Evolutionary conservation across 2,888 invertebrate genomes (phyloP), one percentile per base, ranked within the genome.

Genomic region (Rhagonycha fulva): DNA sequence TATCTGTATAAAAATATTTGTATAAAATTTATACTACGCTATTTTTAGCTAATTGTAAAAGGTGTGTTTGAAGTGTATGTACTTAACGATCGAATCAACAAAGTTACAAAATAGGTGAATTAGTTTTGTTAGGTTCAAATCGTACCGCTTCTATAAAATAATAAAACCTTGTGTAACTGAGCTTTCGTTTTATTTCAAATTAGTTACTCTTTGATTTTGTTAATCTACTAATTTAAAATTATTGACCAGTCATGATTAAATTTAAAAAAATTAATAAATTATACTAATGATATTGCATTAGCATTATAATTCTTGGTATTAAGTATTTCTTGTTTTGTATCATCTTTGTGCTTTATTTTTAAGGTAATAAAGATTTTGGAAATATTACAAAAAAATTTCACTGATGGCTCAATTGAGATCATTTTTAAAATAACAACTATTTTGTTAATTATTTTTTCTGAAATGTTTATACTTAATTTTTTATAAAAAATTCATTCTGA

Each of bases 121-220:
- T 47, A 47, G 47, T 47, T 47, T 47, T 47, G 47, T 47, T 47
- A 75, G 78, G 80, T 78, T 81, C 80, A 75, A 80, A 76, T 77
- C 74, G 80, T 80, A 81, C 81, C 80, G 78, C 70, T 67, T 75
- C 77, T 71, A 79, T 81, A 80, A 78, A 73, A 78, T 80, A 47
- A 47, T 47, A 47, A 47, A 47, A 47, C 47, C 47, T 47, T 32
- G 32, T 32, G 32, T 32, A 32, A 32, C n/a, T 47, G 47, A n/a
- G 47, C 47, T 47, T 47, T 47, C 47, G n/a, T 47, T 47, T 47
- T 47, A 47, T 47, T 47, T n/a, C n/a, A 47, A n/a, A 47, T n/a
- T 47, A 47, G 47, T 47, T 47, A 47, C 47, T 47, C 7, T 47
- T 47, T 47, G 47, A 47, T 47, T 47, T 47, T 1, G n/a, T n/a